Percentiles rank a stretch among this genome's conserved stretches.
Evolutionary conservation across 2,888 invertebrate genomes (phyloP).

Genomic region (Sarcophaga rosellei): DNA sequence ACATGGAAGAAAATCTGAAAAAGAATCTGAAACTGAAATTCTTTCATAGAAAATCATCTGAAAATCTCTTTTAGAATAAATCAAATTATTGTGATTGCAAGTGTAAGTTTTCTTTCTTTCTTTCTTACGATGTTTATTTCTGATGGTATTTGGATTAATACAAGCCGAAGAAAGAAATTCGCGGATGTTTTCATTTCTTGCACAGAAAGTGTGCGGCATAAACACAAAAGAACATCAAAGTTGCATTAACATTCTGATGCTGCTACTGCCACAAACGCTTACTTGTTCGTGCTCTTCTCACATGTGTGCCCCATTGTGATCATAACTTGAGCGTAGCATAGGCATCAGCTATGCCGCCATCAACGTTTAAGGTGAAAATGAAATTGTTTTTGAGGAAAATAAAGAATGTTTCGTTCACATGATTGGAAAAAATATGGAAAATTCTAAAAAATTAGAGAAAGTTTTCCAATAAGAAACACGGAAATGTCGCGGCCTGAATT

Average conservation of each 20-base stretch:
- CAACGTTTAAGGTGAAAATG: conserved; percentile 49
- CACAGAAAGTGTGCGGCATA: conserved; percentile 5
- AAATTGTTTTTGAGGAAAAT: conserved; percentile 21
- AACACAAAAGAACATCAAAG: conserved; percentile 48
- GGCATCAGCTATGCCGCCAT: not conserved
- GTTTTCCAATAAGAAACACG: too few relatives aligned
- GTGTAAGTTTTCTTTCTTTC: not conserved
- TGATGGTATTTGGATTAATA: conserved; percentile 36
- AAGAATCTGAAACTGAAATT: too few relatives aligned
- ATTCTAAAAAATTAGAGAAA: too few relatives aligned
- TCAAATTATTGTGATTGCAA: conserved; percentile 32
- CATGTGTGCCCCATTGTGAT: too few relatives aligned
- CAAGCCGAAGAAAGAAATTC: not conserved
- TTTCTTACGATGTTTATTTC: not conserved
- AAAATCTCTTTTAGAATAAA: conserved; percentile 12
- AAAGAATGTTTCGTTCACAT: not conserved
- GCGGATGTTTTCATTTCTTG: too few relatives aligned
- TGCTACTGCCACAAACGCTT: conserved; percentile 8
- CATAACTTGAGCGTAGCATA: not conserved
- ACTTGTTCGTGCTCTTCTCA: too few relatives aligned
- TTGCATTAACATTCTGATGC: conserved; percentile 58
- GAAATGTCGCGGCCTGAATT: too few relatives aligned
- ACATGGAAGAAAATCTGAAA: too few relatives aligned
- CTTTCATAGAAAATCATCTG: not conserved
- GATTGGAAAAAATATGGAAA: too few relatives aligned